Percentiles rank a stretch among this genome's conserved stretches.
These are phyloP conservation scores for Dryadula phaetusa DNA, from an alignment of 2,888 invertebrate species.

Conservation along the genomic window DNA sequence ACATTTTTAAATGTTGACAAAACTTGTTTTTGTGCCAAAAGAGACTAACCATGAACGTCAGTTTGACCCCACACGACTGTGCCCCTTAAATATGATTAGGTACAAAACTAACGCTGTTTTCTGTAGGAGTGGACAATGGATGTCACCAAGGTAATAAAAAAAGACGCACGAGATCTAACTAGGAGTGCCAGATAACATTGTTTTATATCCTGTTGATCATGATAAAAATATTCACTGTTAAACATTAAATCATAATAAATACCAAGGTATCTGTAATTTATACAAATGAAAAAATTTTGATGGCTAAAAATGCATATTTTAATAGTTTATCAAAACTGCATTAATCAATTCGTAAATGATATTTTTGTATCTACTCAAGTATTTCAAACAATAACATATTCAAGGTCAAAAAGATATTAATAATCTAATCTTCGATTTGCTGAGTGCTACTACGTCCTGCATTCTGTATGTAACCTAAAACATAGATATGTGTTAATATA, in stretches of 20 bases:
- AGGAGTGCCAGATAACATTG: conserved; percentile 22
- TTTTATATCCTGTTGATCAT: conserved; percentile 16
- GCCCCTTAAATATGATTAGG: conserved; percentile 27
- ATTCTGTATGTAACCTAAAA: not conserved
- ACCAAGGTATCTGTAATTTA: conserved; percentile 10
- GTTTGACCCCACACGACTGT: conserved; percentile 33
- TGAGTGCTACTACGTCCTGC: conserved; percentile 1
- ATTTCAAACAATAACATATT: not conserved
- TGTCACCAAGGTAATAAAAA: conserved; percentile 21
- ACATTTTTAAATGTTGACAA: conserved; percentile 32
- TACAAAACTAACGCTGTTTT: conserved; percentile 21
- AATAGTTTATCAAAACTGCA: conserved; percentile 20
- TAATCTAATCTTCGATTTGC: conserved; percentile 1
- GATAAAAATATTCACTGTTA: conserved; percentile 18
- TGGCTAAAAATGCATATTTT: conserved; percentile 15
- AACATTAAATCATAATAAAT: conserved; percentile 13
- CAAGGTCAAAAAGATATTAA: not conserved
- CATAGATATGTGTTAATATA: not conserved
- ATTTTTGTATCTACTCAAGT: not conserved
- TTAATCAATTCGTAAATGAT: conserved; percentile 11
- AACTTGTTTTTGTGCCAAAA: conserved; percentile 38
- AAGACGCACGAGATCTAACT: conserved; percentile 18
- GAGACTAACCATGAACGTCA: conserved; percentile 31
- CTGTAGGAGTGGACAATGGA: conserved; percentile 29
- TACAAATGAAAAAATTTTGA: conserved; percentile 5